These are phyloP conservation scores for Leucoraja ocellata DNA, from an alignment of 2,797 vertebrate species.

Conservation along the genomic window DNA sequence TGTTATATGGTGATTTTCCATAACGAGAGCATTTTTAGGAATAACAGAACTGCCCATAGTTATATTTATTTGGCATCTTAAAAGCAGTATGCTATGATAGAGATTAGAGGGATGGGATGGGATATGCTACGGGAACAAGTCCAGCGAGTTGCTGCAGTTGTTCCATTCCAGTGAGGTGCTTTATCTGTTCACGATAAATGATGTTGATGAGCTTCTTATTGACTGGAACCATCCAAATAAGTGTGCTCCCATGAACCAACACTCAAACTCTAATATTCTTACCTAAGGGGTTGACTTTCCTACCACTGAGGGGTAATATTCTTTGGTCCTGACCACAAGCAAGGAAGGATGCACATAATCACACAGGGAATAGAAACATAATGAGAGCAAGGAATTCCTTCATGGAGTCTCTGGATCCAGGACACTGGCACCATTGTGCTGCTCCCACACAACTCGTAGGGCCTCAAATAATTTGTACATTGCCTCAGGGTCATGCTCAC, in stretches of 20 bases:
- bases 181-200: too few relatives aligned
- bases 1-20: too few relatives aligned
- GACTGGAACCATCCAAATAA: too few relatives aligned
- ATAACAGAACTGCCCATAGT: too few relatives aligned
- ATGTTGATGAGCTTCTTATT: not conserved
- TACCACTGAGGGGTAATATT: not conserved
- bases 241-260: not conserved
- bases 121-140: not conserved
- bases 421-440: slow-evolving; percentile 1
- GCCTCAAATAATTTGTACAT: not conserved
- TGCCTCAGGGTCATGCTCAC: not conserved
- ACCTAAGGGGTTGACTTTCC: not conserved
- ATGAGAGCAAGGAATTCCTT: not conserved
- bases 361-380: not conserved
- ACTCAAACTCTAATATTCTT: not conserved
- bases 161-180: not conserved
- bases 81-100: not conserved
- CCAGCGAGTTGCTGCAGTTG: not conserved
- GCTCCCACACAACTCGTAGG: not conserved
- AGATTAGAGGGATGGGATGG: not conserved
- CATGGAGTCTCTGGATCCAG: not conserved
- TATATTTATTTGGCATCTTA: not conserved
- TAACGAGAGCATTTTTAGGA: too few relatives aligned
- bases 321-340: not conserved
- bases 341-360: not conserved